Percentiles rank a stretch among this genome's conserved stretches.
These are phyloP conservation scores for Metridium senile DNA, from an alignment of 92 coral and sea anemone genomes.

Conservation along the genomic window DNA sequence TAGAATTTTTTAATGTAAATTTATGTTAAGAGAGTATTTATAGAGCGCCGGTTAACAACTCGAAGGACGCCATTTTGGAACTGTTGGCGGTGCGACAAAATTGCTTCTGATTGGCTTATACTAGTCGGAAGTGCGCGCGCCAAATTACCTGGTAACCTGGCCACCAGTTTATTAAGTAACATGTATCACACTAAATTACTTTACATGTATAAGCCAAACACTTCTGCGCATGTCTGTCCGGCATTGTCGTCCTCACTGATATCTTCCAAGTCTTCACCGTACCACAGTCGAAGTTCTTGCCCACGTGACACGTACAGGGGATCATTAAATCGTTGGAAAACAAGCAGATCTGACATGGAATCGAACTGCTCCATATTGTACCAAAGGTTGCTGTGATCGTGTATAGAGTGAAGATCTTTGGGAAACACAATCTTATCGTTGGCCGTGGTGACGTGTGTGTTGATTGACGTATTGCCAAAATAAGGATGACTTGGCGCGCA, in stretches of 20 bases:
- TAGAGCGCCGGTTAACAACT: no score
- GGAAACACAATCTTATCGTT: conserved; percentile 50
- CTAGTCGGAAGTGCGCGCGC: no score
- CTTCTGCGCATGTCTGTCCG: conserved; percentile 44
- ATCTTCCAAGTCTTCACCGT: conserved; percentile 54
- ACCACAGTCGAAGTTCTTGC: conserved; percentile 60
- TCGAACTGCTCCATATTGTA: conserved; percentile 64
- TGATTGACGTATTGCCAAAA: conserved; percentile 48
- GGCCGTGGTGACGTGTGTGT: conserved; percentile 53
- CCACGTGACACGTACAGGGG: conserved; percentile 42
- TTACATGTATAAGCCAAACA: conserved; percentile 55
- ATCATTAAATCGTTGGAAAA: conserved; percentile 50
- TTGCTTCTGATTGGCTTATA: no score
- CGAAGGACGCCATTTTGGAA: no score
- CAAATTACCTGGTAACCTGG: background rate
- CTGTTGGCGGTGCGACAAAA: no score
- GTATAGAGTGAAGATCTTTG: conserved; percentile 32
- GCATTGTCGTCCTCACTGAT: conserved; percentile 33
- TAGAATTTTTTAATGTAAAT: no score
- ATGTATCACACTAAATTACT: background rate
- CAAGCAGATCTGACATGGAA: conserved; percentile 46
- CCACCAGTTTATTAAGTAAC: background rate
- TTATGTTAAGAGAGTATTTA: no score
- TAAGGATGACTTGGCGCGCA: conserved; percentile 51
- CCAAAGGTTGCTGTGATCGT: conserved; percentile 41